These are phyloP conservation scores for Lypha dubia DNA, from an alignment of 2,888 invertebrate species.

Conservation along the genomic window DNA sequence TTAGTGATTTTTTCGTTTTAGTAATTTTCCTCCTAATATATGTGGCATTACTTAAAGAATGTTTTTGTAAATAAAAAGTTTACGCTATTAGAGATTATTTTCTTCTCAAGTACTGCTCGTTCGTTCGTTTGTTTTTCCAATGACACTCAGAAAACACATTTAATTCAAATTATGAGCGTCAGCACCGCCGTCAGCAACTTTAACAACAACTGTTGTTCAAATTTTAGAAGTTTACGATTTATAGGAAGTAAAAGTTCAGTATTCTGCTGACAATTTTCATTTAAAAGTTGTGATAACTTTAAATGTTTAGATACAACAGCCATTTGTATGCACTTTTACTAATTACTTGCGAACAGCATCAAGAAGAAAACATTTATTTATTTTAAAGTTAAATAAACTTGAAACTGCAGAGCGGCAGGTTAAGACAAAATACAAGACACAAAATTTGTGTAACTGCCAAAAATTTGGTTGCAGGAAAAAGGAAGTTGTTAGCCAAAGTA, in stretches of 20 bases:
- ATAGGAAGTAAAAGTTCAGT: slow-evolving; percentile 16
- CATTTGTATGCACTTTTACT: slow-evolving; percentile 58
- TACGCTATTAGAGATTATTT: neutral
- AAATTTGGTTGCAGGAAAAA: neutral
- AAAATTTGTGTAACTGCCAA: slow-evolving; percentile 3
- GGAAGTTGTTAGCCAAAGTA: neutral
- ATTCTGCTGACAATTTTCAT: slow-evolving; percentile 60
- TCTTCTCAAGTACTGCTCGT: slow-evolving; percentile 7
- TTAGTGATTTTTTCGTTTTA: too few relatives aligned
- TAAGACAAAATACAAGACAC: neutral
- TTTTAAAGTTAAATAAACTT: slow-evolving; percentile 5
- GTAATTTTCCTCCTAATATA: too few relatives aligned
- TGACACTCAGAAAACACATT: neutral
- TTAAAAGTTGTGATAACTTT: slow-evolving; percentile 60
- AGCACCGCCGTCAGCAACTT: slow-evolving; percentile 4
- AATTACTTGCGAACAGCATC: slow-evolving; percentile 59
- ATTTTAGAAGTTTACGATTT: slow-evolving; percentile 37
- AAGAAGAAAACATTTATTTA: slow-evolving; percentile 32
- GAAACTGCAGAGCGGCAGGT: neutral
- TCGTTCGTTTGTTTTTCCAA: slow-evolving; percentile 16
- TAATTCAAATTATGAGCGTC: neutral
- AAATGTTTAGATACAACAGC: slow-evolving; percentile 52
- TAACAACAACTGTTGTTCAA: slow-evolving; percentile 15
- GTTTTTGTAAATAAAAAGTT: neutral
- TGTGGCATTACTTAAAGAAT: neutral